A percentile compares a stretch with the other conserved stretches of the same genome.
These are phyloP conservation scores for Pelecanoides urinatrix DNA, from an alignment of 2,113 vertebrate species.

Conservation along the genomic window DNA sequence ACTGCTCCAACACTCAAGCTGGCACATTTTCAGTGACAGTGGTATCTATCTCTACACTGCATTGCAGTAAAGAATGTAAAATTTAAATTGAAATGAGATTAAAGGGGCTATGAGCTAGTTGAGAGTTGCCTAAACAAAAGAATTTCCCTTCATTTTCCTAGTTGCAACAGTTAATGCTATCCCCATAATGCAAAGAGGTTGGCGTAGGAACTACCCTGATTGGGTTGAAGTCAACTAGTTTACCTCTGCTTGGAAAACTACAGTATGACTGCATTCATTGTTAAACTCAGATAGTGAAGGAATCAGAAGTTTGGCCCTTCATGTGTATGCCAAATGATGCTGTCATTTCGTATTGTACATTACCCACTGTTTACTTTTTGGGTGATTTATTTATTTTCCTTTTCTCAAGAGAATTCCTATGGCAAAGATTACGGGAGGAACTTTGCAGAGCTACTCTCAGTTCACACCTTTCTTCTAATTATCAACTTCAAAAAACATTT, in stretches of 20 bases:
- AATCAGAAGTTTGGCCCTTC: neutral
- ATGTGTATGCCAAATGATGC: neutral
- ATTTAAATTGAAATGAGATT: neutral
- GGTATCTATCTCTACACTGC: neutral
- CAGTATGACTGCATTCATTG: neutral
- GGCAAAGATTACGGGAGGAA: neutral
- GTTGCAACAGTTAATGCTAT: neutral
- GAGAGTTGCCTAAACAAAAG: neutral
- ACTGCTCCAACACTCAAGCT: neutral
- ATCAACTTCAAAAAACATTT: neutral
- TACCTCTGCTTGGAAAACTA: neutral
- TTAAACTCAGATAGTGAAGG: neutral
- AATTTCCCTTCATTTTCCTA: neutral
- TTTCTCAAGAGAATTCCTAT: neutral
- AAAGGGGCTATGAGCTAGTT: neutral
- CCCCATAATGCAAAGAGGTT: neutral
- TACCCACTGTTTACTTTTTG: neutral
- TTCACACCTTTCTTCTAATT: neutral
- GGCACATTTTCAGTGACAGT: neutral
- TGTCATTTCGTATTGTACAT: neutral
- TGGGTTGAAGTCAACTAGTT: neutral
- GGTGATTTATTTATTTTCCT: neutral
- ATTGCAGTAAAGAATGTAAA: neutral
- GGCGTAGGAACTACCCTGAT: neutral
- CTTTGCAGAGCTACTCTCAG: neutral